These are phyloP conservation scores for Micropoecilia bifurca DNA, from an alignment of 2,797 vertebrate species.

Conservation along the genomic window DNA sequence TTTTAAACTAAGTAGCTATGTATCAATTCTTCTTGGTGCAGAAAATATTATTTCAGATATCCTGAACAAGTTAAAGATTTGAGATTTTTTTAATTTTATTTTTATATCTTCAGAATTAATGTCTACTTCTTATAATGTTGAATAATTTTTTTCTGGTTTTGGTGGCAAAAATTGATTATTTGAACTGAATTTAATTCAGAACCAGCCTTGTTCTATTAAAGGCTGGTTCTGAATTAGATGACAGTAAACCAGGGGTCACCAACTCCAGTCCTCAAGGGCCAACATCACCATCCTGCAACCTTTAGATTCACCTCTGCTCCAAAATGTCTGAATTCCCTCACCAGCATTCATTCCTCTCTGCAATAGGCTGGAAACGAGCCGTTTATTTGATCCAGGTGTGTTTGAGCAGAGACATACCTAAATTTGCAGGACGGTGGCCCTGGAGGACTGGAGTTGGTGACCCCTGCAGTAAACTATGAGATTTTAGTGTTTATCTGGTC, in stretches of 20 bases:
- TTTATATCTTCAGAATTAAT: neutral
- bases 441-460: too few relatives aligned
- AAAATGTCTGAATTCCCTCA: too few relatives aligned
- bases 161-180: neutral
- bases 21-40: neutral
- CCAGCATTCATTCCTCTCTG: too few relatives aligned
- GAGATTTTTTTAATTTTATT: neutral
- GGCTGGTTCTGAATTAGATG: neutral
- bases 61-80: neutral
- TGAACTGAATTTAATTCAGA: neutral
- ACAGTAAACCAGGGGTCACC: too few relatives aligned
- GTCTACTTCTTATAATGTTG: neutral
- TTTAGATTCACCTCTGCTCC: too few relatives aligned
- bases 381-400: too few relatives aligned
- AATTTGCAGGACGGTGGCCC: too few relatives aligned
- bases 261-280: too few relatives aligned
- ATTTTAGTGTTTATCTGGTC: neutral
- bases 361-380: too few relatives aligned
- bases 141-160: neutral
- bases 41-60: neutral
- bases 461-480: neutral
- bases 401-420: too few relatives aligned
- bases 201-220: neutral
- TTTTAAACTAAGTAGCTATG: neutral
- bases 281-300: too few relatives aligned